Percentiles rank a stretch among this genome's conserved stretches.
Conservation (phyloP, 2,797 vertebrate genomes). For the Numenius phaeopus region DNA sequence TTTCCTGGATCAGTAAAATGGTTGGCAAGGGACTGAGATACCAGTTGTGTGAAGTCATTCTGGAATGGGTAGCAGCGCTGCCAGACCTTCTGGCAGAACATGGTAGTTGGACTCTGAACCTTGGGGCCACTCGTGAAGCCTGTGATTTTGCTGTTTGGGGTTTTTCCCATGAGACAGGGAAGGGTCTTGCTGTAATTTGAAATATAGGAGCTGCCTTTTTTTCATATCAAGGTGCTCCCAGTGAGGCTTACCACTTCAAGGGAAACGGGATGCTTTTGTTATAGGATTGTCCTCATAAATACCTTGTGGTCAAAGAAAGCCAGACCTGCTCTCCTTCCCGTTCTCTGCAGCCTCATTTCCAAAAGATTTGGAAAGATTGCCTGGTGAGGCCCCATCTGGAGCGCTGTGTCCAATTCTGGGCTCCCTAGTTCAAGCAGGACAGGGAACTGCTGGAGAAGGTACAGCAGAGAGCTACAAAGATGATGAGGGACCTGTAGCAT, state of each 20-base stretch:
- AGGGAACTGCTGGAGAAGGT: too few species aligned
- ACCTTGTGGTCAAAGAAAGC: background rate
- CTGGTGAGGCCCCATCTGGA: too few species aligned
- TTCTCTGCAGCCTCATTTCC: background rate
- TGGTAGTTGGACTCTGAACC: background rate
- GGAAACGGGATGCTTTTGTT: background rate
- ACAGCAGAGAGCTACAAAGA: too few species aligned
- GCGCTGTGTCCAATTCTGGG: too few species aligned
- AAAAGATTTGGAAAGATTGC: background rate
- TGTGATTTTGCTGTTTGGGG: background rate
- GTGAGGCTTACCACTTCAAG: background rate
- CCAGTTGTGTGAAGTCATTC: background rate
- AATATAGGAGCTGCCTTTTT: background rate
- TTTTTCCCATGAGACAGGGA: background rate
- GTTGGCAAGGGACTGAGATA: background rate
- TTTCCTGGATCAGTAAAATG: background rate
- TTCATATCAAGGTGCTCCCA: background rate
- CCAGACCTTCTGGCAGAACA: background rate
- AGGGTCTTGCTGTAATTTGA: background rate
- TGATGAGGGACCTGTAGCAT: too few species aligned
- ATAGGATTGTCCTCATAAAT: background rate
- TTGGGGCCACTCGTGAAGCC: background rate
- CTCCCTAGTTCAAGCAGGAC: too few species aligned
- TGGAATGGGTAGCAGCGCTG: background rate
- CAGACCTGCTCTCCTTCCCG: background rate